phyloP scores from a whole-genome alignment of 37 sponge, comb jelly and placozoan genomes.

The Theonella swinhoei region DNA sequence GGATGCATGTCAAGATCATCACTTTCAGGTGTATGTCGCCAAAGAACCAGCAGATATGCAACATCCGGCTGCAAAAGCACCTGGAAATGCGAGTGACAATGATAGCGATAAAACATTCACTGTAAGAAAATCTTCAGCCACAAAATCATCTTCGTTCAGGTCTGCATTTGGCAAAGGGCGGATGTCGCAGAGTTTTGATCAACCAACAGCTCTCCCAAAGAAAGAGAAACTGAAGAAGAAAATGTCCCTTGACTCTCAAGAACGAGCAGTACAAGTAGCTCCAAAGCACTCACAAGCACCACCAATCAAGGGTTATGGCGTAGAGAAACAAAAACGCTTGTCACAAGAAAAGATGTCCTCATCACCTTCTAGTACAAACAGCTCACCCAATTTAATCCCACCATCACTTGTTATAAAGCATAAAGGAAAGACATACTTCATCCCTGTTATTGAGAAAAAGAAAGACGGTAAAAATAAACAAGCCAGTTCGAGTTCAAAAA shows the following conservation, averaged over 20 bases:
- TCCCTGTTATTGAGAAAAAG: slow-evolving; percentile 46
- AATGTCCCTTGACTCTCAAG: background rate
- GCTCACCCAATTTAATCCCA: background rate
- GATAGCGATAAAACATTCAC: slow-evolving; percentile 2
- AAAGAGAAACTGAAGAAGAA: background rate
- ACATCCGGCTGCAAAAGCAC: background rate
- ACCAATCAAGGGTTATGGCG: slow-evolving; percentile 12
- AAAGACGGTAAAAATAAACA: background rate
- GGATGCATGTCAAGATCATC: slow-evolving; percentile 42
- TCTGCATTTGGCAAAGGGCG: background rate
- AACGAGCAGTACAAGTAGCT: slow-evolving; percentile 20
- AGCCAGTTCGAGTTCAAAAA: background rate
- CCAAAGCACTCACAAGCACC: slow-evolving; percentile 6
- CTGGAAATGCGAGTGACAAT: background rate
- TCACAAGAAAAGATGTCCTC: background rate
- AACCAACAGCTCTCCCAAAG: background rate
- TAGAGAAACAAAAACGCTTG: background rate
- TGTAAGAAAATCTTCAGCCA: background rate
- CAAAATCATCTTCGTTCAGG: background rate
- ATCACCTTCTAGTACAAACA: background rate
- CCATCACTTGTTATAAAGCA: slow-evolving; percentile 38
- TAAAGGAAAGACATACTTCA: slow-evolving; percentile 49
- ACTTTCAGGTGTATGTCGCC: slow-evolving; percentile 21
- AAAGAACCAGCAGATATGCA: slow-evolving; percentile 18
- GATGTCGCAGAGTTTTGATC: background rate